Evolutionary conservation across 92 coral and sea anemone species (phyloP).

Genomic region (Pocillopora grandis): DNA sequence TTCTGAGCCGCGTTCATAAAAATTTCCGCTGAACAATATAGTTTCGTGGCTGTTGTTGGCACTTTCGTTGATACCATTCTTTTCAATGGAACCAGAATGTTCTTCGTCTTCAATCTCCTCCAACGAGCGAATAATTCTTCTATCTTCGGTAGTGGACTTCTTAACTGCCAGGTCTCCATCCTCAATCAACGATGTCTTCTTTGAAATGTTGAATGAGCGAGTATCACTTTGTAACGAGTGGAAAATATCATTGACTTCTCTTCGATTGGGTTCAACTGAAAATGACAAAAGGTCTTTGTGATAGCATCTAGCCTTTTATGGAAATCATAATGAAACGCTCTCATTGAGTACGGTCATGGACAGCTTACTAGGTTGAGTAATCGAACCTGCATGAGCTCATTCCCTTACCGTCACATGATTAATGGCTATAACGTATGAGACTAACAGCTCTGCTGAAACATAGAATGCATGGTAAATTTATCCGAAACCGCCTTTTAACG

Average conservation of each 20-base stretch:
- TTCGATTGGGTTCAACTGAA: slow-evolving; percentile 37
- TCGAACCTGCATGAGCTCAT: too few relatives aligned
- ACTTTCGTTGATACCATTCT: background rate
- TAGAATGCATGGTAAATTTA: too few relatives aligned
- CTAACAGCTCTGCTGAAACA: too few relatives aligned
- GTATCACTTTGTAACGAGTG: background rate
- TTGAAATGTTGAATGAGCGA: background rate
- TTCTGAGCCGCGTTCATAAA: slow-evolving; percentile 34
- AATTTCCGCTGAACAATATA: slow-evolving; percentile 19
- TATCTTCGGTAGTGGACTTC: slow-evolving; percentile 20
- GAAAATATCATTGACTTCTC: slow-evolving; percentile 29
- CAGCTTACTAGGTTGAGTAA: too few relatives aligned
- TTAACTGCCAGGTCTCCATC: background rate
- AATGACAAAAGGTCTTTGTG: background rate
- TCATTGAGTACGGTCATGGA: too few relatives aligned
- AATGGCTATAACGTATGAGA: too few relatives aligned
- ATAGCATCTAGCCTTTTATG: background rate
- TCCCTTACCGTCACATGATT: too few relatives aligned
- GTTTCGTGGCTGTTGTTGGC: background rate
- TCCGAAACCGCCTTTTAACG: too few relatives aligned
- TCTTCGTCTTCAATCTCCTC: slow-evolving; percentile 66
- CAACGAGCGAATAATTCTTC: slow-evolving; percentile 58
- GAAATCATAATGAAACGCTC: too few relatives aligned
- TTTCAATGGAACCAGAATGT: slow-evolving; percentile 9
- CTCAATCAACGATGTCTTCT: background rate